Evolutionary conservation across 2,797 vertebrate species (phyloP).

Genomic region (Schizothorax lantsangensis): DNA sequence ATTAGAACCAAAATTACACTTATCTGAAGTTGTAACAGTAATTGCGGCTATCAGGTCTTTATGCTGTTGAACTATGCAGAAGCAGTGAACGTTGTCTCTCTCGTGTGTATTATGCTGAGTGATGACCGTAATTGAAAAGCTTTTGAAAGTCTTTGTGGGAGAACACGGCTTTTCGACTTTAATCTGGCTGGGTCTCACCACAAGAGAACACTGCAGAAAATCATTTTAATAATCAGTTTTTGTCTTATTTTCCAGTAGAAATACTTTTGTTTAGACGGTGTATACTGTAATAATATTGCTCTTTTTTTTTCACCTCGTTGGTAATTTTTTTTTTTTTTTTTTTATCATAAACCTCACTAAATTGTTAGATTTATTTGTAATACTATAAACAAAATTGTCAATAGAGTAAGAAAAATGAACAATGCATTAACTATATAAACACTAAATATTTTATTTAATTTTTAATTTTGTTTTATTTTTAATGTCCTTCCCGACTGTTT

Average conservation of each 20-base stretch:
- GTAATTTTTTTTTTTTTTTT: not conserved
- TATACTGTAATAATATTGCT: not conserved
- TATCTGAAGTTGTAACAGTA: slow-evolving; percentile 1
- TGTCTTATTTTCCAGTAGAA: not conserved
- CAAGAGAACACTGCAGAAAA: not conserved
- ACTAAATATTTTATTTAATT: no score
- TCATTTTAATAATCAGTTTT: not conserved
- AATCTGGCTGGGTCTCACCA: not conserved
- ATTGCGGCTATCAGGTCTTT: slow-evolving; percentile 31
- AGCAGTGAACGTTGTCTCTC: not conserved
- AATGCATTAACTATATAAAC: not conserved
- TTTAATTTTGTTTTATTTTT: not conserved
- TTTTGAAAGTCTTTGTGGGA: slow-evolving; percentile 29
- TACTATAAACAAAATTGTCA: not conserved
- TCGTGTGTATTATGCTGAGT: slow-evolving; percentile 15
- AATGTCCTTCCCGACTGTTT: not conserved
- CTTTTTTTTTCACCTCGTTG: not conserved
- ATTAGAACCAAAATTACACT: slow-evolving; percentile 33
- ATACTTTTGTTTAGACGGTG: not conserved
- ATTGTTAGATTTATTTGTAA: not conserved
- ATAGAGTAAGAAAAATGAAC: not conserved
- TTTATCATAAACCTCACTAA: not conserved
- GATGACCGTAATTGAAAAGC: slow-evolving; percentile 41
- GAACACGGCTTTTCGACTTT: slow-evolving; percentile 15
- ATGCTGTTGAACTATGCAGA: slow-evolving; percentile 36